Conservation (phyloP, 2,888 invertebrate genomes). For the Eupsilia transversa region DNA sequence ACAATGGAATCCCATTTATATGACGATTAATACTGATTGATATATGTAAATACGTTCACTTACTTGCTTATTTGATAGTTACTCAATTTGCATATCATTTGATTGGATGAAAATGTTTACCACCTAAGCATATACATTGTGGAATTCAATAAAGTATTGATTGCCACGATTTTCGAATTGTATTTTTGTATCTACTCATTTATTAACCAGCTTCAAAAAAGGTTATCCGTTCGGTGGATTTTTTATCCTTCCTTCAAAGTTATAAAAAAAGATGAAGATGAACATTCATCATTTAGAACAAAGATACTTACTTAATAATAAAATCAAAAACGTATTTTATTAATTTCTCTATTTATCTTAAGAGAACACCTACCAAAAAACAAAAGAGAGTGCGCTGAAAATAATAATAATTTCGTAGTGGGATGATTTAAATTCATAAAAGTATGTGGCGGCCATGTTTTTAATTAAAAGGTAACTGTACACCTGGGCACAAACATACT, state of each 20-base stretch:
- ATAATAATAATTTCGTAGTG: conserved; percentile 25
- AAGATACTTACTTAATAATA: background rate
- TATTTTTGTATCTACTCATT: background rate
- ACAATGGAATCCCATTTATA: conserved; percentile 48
- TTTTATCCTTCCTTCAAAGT: background rate
- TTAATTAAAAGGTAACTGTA: conserved; percentile 56
- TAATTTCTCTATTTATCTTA: background rate
- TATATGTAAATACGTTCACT: conserved; percentile 52
- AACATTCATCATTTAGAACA: background rate
- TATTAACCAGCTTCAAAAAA: background rate
- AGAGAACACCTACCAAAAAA: background rate
- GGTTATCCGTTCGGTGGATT: background rate
- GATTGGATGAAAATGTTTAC: too few relatives aligned
- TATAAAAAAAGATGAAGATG: background rate
- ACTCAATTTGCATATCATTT: conserved; percentile 47
- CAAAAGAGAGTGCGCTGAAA: background rate
- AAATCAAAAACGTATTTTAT: background rate
- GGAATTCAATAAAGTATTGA: too few relatives aligned
- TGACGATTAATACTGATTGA: conserved; percentile 49
- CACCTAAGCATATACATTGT: too few relatives aligned
- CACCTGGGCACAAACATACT: conserved; percentile 48
- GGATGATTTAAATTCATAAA: conserved; percentile 49
- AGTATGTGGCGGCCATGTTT: conserved; percentile 49
- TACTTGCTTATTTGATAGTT: conserved; percentile 34
- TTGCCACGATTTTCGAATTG: background rate